Base-by-base conservation (phyloP, 1,140 invertebrate genomes). In the Probaryconus sp. region DNA sequence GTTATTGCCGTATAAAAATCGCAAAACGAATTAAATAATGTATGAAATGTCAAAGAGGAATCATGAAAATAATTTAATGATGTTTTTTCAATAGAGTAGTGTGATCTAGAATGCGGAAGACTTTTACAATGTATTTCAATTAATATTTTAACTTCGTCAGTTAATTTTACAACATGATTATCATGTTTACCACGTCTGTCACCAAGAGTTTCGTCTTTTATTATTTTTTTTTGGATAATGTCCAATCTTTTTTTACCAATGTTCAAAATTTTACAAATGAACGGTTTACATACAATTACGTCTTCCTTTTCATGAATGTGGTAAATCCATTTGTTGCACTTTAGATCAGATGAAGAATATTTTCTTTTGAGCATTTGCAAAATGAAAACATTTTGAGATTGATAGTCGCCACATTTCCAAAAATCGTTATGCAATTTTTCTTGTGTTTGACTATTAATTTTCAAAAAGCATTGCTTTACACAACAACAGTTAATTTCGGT, bases 81-180 rank as follows among this genome's bases (percentile, higher is more conserved):
- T 13, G 43, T 28, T 11, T 50, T 9, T 30, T 48, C 24, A 6
- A 9, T 26, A 10, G 28, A 4, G 10, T 50, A 50, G 5, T 50
- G 47, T 9, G 47, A 50, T 20, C 33, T 3, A 31, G 13, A 17
- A 50, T 50, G 30, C 1, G 47, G 47, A 17, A 33, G 6, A 50
- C 28, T 33, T 31, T 50, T 17, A 26, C 47, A 50, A 33, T 50
- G 47, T 10, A 17, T 9, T 18, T 33, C 14, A n/a, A 50, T 50
- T 14, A 50, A 33, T n/a, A 10, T 18, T 50, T 14, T 50, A 5
- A 50, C 6, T n/a, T 50, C 47, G 7, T 50, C 47, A 16, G 47
- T 17, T 31, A 50, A 35, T 50, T 50, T 31, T 20, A 20, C 5
- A n/a, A 35, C 10, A n/a, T 50, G 14, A 18, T 50, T 17, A 14